These are phyloP conservation scores for Crambe crambe DNA, from an alignment of 37 sponge, comb jelly and placozoan species.

Conservation along the genomic window DNA sequence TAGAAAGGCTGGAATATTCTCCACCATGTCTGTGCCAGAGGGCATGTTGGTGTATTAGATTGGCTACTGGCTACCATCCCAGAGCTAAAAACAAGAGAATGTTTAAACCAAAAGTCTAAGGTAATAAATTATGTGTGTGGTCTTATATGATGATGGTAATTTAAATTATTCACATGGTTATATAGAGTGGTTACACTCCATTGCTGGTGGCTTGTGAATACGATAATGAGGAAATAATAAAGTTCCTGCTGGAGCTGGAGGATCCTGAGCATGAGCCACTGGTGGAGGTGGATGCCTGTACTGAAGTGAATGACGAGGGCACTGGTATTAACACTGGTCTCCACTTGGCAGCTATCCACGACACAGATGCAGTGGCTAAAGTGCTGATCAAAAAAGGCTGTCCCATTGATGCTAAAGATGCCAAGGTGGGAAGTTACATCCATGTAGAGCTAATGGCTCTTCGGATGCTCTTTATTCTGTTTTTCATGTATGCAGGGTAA, in stretches of 20 bases:
- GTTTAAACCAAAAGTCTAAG: conserved; percentile 24
- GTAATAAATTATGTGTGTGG: too few species aligned
- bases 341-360: conserved; percentile 66
- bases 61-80: conserved; percentile 25
- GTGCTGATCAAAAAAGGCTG: conserved; percentile 15
- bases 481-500: conserved; percentile 52
- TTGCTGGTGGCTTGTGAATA: conserved; percentile 53
- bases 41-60: neutral
- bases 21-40: conserved; percentile 29
- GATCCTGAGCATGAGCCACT: neutral
- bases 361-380: conserved; percentile 30
- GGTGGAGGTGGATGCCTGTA: neutral
- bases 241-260: conserved; percentile 3
- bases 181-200: conserved; percentile 46
- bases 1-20: conserved; percentile 36
- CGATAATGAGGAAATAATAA: conserved; percentile 10
- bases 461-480: too few species aligned
- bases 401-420: neutral
- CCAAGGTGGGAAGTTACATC: too few species aligned
- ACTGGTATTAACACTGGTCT: conserved; percentile 45
- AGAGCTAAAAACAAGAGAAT: neutral
- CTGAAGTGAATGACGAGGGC: neutral
- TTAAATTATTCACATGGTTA: too few species aligned
- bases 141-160: too few species aligned
- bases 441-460: too few species aligned